Evolutionary conservation across 1,140 invertebrate genomes (phyloP).

Genomic region (Gonioctena quinquepunctata): DNA sequence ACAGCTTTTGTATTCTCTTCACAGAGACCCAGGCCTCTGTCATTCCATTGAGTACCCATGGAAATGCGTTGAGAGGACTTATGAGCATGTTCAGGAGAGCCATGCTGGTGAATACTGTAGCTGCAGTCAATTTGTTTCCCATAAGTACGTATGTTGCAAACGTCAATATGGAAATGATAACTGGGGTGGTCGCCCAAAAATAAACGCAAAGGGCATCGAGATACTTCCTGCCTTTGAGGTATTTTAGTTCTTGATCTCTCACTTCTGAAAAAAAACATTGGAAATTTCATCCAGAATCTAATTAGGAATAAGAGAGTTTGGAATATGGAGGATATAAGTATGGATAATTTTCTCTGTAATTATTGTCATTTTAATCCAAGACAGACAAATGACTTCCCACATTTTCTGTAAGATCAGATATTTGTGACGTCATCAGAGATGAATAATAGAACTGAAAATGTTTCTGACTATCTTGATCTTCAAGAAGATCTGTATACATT

Average conservation of each 20-base stretch:
- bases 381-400: no score
- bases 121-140: conserved; percentile 80
- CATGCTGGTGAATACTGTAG: conserved; percentile 92
- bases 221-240: conserved; percentile 87
- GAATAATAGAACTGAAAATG: no score
- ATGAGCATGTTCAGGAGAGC: conserved; percentile 97
- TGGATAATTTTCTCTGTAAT: no score
- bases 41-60: conserved; percentile 97
- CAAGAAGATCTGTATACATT: no score
- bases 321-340: no score
- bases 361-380: no score
- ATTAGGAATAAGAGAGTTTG: no score
- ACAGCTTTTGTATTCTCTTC: conserved; percentile 76
- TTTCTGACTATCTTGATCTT: no score
- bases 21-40: conserved; percentile 92
- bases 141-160: conserved; percentile 87
- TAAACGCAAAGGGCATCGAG: conserved; percentile 98
- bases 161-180: conserved; percentile 90
- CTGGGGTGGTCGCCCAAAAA: conserved; percentile 98
- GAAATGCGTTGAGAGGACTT: conserved; percentile 93
- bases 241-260: conserved; percentile 73
- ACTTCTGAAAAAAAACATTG: conserved; percentile 57
- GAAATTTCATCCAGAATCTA: background rate
- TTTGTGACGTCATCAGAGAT: no score
- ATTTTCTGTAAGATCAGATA: no score